Evolutionary conservation across 2,888 invertebrate genomes (phyloP).

Genomic region (Aethes cnicana): DNA sequence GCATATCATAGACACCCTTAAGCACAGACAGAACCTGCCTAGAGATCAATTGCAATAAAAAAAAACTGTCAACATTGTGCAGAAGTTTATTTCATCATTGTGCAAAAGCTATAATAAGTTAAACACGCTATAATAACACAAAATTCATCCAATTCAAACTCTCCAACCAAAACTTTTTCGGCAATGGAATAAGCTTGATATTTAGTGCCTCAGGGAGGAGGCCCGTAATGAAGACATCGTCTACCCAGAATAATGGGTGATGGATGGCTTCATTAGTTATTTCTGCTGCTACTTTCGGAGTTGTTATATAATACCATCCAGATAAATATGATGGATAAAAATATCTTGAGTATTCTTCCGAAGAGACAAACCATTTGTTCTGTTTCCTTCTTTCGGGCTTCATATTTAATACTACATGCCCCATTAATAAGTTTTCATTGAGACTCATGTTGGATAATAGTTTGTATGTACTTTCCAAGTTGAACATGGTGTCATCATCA

Average conservation of each 20-base stretch:
- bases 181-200: constrained; percentile 82
- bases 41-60: too few species aligned
- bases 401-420: constrained; percentile 85
- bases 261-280: constrained; percentile 80
- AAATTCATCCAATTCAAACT: constrained; percentile 88
- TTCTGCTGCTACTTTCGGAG: constrained; percentile 82
- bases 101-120: too few species aligned
- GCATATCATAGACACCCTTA: too few species aligned
- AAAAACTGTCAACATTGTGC: too few species aligned
- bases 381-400: constrained; percentile 84
- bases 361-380: constrained; percentile 91
- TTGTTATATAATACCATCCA: constrained; percentile 92
- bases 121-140: too few species aligned
- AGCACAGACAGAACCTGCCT: too few species aligned
- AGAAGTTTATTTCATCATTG: too few species aligned
- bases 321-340: constrained; percentile 89
- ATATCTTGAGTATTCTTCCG: constrained; percentile 83
- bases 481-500: constrained; percentile 90
- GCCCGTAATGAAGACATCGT: constrained; percentile 94
- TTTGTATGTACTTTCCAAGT: constrained; percentile 79
- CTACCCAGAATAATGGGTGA: constrained; percentile 94
- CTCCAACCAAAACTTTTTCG: constrained; percentile 84
- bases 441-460: constrained; percentile 42
- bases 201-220: constrained; percentile 84
- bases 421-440: constrained; percentile 72